Base-by-base conservation (phyloP, 2,113 vertebrate genomes). In the Notothenia coriiceps region DNA sequence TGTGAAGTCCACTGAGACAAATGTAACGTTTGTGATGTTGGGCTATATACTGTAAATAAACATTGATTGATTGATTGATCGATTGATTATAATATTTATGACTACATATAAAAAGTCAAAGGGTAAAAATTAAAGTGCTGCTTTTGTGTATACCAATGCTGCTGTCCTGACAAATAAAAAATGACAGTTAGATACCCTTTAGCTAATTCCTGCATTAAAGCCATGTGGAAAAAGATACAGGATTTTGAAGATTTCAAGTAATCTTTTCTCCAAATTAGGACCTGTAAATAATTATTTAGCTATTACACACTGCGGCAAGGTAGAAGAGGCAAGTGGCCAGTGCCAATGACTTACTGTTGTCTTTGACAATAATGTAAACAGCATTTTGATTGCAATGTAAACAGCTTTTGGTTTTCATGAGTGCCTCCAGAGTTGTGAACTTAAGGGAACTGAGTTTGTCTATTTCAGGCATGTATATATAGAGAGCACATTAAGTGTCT, bases 311-410 rank as follows among this genome's bases (percentile, higher is more conserved):
- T 40, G 6, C 1, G 2, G 33, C 3, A 78, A 70, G n/a, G 55
- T 20, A 56, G 15, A 65, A 15, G 14, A 46, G 72, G 74, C 75
- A 56, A 17, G 64, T 9, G 70, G 17, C 67, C 54, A 40, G 40
- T 6, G 4, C 33, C 50, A 49, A 73, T 65, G 13, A 65, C 40
- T 68, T 67, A 51, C 43, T 71, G 40, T 64, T 71, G 29, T 64
- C 49, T 68, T 60, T 55, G 75, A 52, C 40, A 59, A 22, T 18
- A 25, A 29, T 50, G 73, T 74, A 79, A 84, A 84, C 70, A 82
- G n/a, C 5, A 61, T 52, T 72, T 56, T 80, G 83, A 86, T 78
- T 80, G 44, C 25, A 70, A 7, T 70, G 13, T 79, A 79, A 83
- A 81, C 43, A 6, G 2, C 12, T 62, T 15, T 68, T 59, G 22